phyloP scores from a whole-genome alignment of 1,140 invertebrate species.

The Drosophila grimshawi region DNA sequence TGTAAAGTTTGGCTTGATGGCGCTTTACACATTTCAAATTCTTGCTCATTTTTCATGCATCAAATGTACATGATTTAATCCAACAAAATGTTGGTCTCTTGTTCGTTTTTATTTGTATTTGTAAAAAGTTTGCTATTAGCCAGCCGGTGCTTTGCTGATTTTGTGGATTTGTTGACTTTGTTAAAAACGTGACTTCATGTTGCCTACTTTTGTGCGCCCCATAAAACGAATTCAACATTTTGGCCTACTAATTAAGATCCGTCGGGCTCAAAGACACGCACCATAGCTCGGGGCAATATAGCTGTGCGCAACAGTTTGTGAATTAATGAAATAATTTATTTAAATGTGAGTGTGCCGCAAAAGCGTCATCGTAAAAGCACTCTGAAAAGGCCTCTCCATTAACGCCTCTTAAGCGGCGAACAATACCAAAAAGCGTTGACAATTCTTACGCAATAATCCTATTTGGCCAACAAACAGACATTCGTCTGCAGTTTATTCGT shows the following conservation, averaged over 20 bases:
- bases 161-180: conserved; percentile 24
- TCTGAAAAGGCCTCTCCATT: too few species aligned
- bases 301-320: neutral
- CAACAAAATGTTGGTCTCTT: neutral
- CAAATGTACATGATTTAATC: neutral
- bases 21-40: neutral
- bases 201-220: conserved; percentile 29
- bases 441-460: neutral
- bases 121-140: neutral
- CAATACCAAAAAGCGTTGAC: neutral
- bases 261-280: neutral
- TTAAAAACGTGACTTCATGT: conserved; percentile 18
- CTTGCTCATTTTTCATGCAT: neutral
- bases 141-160: neutral
- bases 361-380: neutral
- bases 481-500: neutral
- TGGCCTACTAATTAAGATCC: conserved; percentile 16
- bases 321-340: conserved; percentile 3
- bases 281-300: neutral
- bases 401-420: neutral
- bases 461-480: neutral
- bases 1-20: too few species aligned
- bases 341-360: neutral
- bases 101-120: neutral
- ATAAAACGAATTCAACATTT: conserved; percentile 13